phyloP scores from a whole-genome alignment of 2,888 invertebrate genomes.

The Rhodophaea formosa region DNA sequence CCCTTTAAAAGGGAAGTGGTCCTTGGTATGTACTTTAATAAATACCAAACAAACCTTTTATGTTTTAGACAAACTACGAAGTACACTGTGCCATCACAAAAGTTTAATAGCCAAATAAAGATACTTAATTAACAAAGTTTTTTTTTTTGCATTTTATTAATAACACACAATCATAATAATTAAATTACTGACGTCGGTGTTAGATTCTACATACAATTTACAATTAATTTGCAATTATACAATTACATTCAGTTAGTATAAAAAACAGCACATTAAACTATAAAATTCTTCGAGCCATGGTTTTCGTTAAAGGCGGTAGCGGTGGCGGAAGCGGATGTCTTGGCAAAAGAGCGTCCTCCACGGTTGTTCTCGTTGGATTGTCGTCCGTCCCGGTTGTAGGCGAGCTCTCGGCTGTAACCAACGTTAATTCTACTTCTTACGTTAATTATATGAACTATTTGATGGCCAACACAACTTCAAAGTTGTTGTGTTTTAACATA shows the following conservation, averaged over 20 bases:
- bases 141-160: neutral
- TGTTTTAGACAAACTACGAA: too few relatives aligned
- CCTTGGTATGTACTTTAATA: too few relatives aligned
- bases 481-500: too few relatives aligned
- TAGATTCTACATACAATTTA: too few relatives aligned
- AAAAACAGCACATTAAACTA: neutral
- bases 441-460: neutral
- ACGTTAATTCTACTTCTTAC: conserved; percentile 12
- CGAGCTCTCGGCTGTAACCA: conserved; percentile 39
- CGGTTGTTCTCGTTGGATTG: conserved; percentile 33
- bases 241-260: neutral
- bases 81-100: too few relatives aligned
- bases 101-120: too few relatives aligned
- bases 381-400: conserved; percentile 40
- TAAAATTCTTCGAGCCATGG: conserved; percentile 27
- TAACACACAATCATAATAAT: too few relatives aligned
- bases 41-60: too few relatives aligned
- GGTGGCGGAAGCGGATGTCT: conserved; percentile 43
- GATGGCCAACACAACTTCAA: too few relatives aligned
- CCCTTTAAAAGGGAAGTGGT: too few relatives aligned
- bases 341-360: conserved; percentile 38
- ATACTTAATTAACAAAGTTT: too few relatives aligned
- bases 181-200: too few relatives aligned
- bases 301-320: conserved; percentile 35
- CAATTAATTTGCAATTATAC: neutral